phyloP scores from a whole-genome alignment of 2,797 vertebrate species.

The Platalea minor region DNA sequence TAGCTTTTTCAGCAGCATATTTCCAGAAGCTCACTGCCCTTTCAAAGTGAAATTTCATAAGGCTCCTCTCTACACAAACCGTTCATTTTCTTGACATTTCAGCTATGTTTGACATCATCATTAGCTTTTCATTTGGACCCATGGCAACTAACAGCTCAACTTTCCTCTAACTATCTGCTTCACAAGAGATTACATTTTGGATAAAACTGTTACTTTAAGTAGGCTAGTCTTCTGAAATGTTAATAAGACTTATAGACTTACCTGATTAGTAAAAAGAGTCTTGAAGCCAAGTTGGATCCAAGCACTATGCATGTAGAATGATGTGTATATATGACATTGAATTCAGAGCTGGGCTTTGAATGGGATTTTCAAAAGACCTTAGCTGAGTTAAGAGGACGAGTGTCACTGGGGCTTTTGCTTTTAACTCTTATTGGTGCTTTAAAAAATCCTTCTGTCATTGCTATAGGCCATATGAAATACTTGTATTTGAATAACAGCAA shows the following conservation, averaged over 20 bases:
- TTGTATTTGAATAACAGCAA: neutral
- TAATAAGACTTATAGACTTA: neutral
- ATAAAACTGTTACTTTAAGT: neutral
- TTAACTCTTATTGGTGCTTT: neutral
- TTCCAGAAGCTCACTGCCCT: neutral
- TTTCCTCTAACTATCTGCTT: neutral
- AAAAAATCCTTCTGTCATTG: neutral
- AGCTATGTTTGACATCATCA: neutral
- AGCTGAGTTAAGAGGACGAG: neutral
- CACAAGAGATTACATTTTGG: neutral
- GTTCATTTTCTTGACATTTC: neutral
- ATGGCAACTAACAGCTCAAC: neutral
- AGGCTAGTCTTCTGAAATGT: neutral
- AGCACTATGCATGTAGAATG: neutral
- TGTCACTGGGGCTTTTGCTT: neutral
- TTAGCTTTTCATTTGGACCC: neutral
- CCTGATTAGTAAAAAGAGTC: neutral
- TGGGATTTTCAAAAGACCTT: neutral
- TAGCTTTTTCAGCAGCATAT: neutral
- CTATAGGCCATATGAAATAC: neutral
- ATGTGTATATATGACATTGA: neutral
- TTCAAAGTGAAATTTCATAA: neutral
- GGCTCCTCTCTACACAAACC: neutral
- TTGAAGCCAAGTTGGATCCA: neutral
- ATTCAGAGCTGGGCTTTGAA: neutral